Conservation (phyloP, 1,140 invertebrate species). For the Rhyzopertha dominica region DNA sequence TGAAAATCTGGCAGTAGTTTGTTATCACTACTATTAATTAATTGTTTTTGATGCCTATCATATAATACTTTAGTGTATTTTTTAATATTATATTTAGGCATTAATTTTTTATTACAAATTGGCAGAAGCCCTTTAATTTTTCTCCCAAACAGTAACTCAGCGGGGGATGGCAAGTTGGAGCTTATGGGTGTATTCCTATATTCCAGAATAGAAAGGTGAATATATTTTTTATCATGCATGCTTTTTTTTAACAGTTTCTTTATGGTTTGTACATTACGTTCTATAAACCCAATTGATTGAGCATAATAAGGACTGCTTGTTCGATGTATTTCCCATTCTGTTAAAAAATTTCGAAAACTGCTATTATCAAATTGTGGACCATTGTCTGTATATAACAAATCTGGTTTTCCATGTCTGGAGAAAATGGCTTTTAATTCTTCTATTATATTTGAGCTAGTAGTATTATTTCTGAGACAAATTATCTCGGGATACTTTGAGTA, state of each 20-base stretch:
- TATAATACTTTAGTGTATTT: too few relatives aligned
- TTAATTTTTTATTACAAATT: too few relatives aligned
- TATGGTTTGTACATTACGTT: constrained; percentile 31
- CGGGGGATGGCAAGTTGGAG: too few relatives aligned
- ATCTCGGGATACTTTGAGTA: constrained; percentile 32
- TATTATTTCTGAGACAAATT: constrained; percentile 16
- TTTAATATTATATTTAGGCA: too few relatives aligned
- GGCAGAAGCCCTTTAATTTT: too few relatives aligned
- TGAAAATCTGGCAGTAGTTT: too few relatives aligned
- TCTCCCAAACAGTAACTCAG: too few relatives aligned
- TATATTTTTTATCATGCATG: constrained; percentile 16
- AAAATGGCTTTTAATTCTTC: constrained; percentile 32
- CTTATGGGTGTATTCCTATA: constrained; percentile 30
- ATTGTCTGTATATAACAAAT: constrained; percentile 20
- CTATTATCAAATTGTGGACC: constrained; percentile 23
- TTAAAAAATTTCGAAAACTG: constrained; percentile 42
- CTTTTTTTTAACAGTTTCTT: constrained; percentile 36
- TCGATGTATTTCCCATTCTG: too few relatives aligned
- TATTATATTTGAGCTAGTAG: constrained; percentile 24
- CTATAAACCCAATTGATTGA: constrained; percentile 45
- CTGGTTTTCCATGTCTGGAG: constrained; percentile 27
- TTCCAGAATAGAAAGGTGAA: constrained; percentile 24
- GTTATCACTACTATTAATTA: too few relatives aligned
- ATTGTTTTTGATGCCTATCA: too few relatives aligned
- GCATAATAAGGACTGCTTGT: constrained; percentile 40